phyloP scores from a whole-genome alignment of 2,113 vertebrate genomes.

The Pogonocichla stellata region DNA sequence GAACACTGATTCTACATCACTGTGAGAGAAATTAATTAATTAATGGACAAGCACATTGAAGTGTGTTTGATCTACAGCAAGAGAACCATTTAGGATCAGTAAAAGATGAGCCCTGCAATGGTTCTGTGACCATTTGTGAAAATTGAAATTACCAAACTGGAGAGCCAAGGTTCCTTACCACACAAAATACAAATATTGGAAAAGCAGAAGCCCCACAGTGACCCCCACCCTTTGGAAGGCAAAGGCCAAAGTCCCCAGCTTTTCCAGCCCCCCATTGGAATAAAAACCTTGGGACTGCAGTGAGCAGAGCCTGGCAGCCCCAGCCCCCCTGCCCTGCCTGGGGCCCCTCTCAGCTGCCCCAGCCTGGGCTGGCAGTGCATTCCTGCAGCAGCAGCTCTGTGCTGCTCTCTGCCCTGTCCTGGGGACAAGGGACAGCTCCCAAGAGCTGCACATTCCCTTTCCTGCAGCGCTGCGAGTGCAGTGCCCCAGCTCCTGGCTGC shows the following conservation, averaged over 20 bases:
- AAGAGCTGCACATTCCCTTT: background rate
- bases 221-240: background rate
- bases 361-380: background rate
- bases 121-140: background rate
- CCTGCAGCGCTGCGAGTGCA: background rate
- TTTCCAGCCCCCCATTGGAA: background rate
- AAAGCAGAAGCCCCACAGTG: background rate
- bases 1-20: background rate
- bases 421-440: background rate
- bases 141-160: background rate
- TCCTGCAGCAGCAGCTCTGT: background rate
- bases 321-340: background rate
- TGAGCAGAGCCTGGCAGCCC: background rate
- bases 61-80: background rate
- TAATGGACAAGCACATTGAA: background rate
- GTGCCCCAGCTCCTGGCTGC: background rate
- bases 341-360: background rate
- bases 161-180: background rate
- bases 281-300: background rate
- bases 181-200: accelerated
- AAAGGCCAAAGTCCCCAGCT: background rate
- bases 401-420: background rate
- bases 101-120: accelerated
- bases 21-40: background rate
- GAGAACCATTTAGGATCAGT: background rate